Conservation (phyloP, 1,140 invertebrate species). For the Archivesica marissinica region DNA sequence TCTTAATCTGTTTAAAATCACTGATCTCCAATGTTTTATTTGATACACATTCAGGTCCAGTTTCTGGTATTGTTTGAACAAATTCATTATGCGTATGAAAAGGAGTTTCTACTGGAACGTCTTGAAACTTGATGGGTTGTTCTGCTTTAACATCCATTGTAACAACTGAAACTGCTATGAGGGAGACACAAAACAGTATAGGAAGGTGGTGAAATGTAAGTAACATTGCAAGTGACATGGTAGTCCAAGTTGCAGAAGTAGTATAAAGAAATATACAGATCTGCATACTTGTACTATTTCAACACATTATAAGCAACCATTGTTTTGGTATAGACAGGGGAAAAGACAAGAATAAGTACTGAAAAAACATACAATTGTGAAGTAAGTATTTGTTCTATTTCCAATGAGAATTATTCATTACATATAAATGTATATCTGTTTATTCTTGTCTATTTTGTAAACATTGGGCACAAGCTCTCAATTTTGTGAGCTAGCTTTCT, state of each 20-base stretch:
- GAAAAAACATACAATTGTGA: no score
- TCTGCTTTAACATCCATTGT: not conserved
- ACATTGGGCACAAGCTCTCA: no score
- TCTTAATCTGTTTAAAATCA: slow-evolving; percentile 1
- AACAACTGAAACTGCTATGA: not conserved
- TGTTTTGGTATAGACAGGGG: no score
- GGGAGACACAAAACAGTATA: not conserved
- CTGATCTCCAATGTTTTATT: not conserved
- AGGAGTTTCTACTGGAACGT: not conserved
- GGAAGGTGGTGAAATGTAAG: not conserved
- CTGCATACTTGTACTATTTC: not conserved
- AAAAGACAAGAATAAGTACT: no score
- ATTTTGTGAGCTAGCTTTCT: no score
- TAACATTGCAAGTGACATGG: not conserved
- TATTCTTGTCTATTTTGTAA: no score
- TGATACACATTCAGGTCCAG: not conserved
- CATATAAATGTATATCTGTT: no score
- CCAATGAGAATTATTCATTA: no score
- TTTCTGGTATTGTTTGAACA: no score
- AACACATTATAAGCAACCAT: not conserved
- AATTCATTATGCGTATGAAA: not conserved
- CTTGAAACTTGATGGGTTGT: not conserved
- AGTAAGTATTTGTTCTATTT: no score
- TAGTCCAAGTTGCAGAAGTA: no score
- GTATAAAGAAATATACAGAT: not conserved